Conservation (phyloP, 1,140 invertebrate genomes). For the Elysia chlorotica region DNA sequence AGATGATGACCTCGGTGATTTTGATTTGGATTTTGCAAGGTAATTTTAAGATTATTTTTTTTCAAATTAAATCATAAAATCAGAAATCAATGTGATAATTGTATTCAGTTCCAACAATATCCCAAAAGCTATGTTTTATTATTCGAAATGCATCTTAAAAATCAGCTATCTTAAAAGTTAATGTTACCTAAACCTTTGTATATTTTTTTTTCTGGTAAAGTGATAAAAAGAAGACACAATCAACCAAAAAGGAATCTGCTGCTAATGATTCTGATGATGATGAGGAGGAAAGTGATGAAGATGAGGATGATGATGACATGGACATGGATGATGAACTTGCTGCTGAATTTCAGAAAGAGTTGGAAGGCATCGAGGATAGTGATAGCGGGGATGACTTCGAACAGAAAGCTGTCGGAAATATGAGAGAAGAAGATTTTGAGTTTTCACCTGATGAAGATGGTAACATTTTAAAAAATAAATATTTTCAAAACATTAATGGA, state of each 20-base stretch:
- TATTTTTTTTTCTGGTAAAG: conserved; percentile 30
- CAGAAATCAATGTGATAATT: not conserved
- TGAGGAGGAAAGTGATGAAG: conserved; percentile 47
- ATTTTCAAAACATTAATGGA: too few relatives aligned
- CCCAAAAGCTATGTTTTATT: too few relatives aligned
- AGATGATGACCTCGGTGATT: conserved; percentile 39
- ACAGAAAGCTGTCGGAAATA: conserved; percentile 34
- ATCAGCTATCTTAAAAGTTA: too few relatives aligned
- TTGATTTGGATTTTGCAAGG: conserved; percentile 56
- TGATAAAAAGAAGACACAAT: conserved; percentile 29
- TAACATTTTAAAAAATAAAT: too few relatives aligned
- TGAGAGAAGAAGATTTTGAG: conserved; percentile 27
- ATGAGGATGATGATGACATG: conserved; percentile 52
- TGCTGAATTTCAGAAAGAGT: conserved; percentile 28
- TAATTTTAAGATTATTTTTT: conserved; percentile 25
- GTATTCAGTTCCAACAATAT: too few relatives aligned
- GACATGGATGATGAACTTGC: conserved; percentile 48
- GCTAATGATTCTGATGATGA: conserved; percentile 41
- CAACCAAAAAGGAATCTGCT: conserved; percentile 25
- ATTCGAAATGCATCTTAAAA: too few relatives aligned
- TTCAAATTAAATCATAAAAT: not conserved
- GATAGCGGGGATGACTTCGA: conserved; percentile 26
- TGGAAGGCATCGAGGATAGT: conserved; percentile 21
- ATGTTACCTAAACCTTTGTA: too few relatives aligned
- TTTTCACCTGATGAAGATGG: conserved; percentile 11